Evolutionary conservation across 2,113 vertebrate species (phyloP).

Genomic region (Fregata magnificens): DNA sequence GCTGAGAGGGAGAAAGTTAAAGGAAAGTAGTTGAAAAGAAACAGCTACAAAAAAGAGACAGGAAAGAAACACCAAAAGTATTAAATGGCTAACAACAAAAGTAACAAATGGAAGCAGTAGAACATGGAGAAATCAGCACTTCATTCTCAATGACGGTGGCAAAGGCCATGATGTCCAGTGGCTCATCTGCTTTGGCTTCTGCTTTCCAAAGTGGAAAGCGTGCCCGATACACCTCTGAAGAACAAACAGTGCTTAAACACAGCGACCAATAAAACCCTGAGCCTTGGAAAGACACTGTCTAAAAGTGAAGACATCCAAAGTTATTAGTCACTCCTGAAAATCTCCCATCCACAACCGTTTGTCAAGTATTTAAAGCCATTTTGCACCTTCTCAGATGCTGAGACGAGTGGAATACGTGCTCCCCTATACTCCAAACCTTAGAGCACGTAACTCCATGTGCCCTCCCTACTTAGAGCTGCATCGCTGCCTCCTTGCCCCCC

Average conservation of each 20-base stretch:
- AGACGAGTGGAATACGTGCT: neutral
- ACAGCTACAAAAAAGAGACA: neutral
- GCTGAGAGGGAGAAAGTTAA: neutral
- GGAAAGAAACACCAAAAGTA: neutral
- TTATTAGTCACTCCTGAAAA: neutral
- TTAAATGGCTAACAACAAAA: neutral
- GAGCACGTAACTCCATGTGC: fast-evolving
- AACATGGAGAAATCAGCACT: neutral
- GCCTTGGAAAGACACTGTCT: neutral
- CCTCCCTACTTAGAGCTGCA: neutral
- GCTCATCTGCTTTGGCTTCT: neutral
- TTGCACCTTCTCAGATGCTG: fast-evolving
- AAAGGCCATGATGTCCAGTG: neutral
- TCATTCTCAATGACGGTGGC: fast-evolving
- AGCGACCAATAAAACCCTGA: neutral
- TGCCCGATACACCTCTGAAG: neutral
- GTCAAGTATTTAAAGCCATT: neutral
- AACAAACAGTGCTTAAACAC: neutral
- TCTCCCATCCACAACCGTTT: neutral
- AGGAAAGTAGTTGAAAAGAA: neutral
- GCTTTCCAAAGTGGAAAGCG: neutral
- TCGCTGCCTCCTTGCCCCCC: neutral
- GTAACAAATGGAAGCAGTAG: neutral
- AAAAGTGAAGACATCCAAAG: neutral
- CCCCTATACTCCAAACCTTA: neutral